phyloP scores from a whole-genome alignment of 2,113 vertebrate species.

The Glaucidium brasilianum region DNA sequence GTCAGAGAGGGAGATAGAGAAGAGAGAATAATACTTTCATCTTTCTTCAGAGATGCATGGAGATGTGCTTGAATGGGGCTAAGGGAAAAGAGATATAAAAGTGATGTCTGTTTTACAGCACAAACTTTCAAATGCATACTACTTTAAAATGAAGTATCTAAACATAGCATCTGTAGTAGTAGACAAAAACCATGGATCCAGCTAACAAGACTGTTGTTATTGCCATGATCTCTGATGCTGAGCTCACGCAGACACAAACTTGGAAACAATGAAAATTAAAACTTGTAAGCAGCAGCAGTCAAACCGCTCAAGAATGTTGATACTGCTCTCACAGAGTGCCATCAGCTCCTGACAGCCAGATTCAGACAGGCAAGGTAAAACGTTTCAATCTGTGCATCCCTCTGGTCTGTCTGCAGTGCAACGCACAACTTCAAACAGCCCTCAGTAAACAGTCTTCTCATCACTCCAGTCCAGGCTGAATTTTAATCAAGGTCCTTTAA shows the following conservation, averaged over 20 bases:
- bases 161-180: neutral
- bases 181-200: neutral
- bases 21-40: neutral
- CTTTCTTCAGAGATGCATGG: neutral
- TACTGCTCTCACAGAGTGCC: conserved; percentile 43
- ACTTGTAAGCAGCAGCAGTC: neutral
- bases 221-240: neutral
- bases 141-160: neutral
- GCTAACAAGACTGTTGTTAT: neutral
- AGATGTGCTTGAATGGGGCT: neutral
- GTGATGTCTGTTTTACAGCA: neutral
- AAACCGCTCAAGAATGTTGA: conserved; percentile 12
- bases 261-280: conserved; percentile 49
- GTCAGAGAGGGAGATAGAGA: neutral
- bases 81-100: conserved; percentile 7
- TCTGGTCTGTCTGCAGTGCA: conserved; percentile 37
- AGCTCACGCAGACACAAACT: neutral
- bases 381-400: conserved; percentile 55
- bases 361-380: conserved; percentile 56
- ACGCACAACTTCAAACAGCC: conserved; percentile 48
- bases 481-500: conserved; percentile 84
- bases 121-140: neutral
- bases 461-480: conserved; percentile 67
- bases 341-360: conserved; percentile 5
- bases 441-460: conserved; percentile 68